These are phyloP conservation scores for Lethocerus indicus DNA, from an alignment of 1,140 invertebrate species.

Conservation along the genomic window DNA sequence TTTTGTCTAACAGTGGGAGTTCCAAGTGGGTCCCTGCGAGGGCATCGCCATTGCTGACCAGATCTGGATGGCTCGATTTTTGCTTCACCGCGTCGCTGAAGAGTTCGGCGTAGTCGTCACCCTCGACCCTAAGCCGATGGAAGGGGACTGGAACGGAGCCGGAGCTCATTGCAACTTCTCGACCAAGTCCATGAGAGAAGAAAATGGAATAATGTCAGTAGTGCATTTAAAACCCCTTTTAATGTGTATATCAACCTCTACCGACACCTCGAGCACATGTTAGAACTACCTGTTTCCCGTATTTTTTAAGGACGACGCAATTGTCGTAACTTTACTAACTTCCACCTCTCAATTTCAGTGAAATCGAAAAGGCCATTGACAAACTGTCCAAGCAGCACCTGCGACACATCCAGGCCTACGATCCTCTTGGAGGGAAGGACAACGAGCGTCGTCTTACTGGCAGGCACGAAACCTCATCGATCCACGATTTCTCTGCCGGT, in stretches of 20 bases:
- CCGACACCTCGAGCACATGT: too few relatives aligned
- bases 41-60: conserved; percentile 77
- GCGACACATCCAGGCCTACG: conserved; percentile 78
- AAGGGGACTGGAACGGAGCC: conserved; percentile 81
- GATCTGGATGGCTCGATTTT: conserved; percentile 75
- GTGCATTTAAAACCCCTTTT: too few relatives aligned
- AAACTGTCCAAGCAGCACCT: conserved; percentile 64
- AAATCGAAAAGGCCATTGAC: conserved; percentile 66
- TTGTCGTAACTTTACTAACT: too few relatives aligned
- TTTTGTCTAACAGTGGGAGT: conserved; percentile 22
- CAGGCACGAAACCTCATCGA: conserved; percentile 67
- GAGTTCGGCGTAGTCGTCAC: conserved; percentile 77
- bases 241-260: too few relatives aligned
- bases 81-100: conserved; percentile 73
- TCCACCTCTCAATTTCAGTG: too few relatives aligned
- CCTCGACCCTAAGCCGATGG: conserved; percentile 77
- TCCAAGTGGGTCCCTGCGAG: conserved; percentile 53
- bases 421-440: conserved; percentile 64
- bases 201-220: conserved; percentile 50
- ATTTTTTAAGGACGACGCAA: too few relatives aligned
- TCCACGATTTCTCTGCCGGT: conserved; percentile 63
- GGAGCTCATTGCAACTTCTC: conserved; percentile 85
- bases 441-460: conserved; percentile 79
- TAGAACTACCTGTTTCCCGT: too few relatives aligned
- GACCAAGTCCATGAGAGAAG: conserved; percentile 69